Base-by-base conservation (phyloP, 2,888 invertebrate genomes). In the Tiliacea aurago region DNA sequence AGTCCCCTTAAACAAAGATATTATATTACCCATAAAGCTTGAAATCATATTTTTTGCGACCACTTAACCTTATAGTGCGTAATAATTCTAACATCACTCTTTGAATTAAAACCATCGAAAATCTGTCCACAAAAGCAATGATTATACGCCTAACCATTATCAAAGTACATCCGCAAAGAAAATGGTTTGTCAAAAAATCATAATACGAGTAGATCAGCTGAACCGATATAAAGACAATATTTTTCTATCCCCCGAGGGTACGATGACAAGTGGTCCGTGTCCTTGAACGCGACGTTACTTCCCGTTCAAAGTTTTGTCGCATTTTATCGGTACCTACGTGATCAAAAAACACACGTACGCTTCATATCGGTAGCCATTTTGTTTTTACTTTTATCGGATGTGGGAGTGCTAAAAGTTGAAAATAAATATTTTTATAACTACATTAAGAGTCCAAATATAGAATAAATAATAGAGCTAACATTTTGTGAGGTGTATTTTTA, bases 311-410 rank as follows among this genome's bases (percentile, higher is more conserved):
- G 49, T 82, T 82, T 56, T 66, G 62, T 71, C 83, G 51, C 68
- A 63, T 71, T 82, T 71, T 65, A 71, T 82, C 65, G 62, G 70
- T 18, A 66, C 28, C 28, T 28, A 28, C 78, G 70, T 76, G 83
- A 76, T 82, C 85, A 85, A 71, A 82, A 68, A 84, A 69, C 59
- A 65, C 70, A 76, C 81, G 67, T 61, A 58, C 18, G 58, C 71
- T 66, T 53, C 28, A 49, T 81, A 76, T 66, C 23, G 63, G 59
- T 15, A 23, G 71, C 61, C 49, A 65, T 85, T 76, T 82, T 84
- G 55, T 76, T 84, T 71, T 62, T 45, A 65, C 41, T 55, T 49
- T 78, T 78, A 56, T 72, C 15, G 37, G 53, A 43, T 51, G 55
- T 51, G 28, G 6, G 18, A n/a, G 6, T 15, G 7, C 41, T 41